phyloP scores from a whole-genome alignment of 2,888 invertebrate species.

The Caenorhabditis sp. region DNA sequence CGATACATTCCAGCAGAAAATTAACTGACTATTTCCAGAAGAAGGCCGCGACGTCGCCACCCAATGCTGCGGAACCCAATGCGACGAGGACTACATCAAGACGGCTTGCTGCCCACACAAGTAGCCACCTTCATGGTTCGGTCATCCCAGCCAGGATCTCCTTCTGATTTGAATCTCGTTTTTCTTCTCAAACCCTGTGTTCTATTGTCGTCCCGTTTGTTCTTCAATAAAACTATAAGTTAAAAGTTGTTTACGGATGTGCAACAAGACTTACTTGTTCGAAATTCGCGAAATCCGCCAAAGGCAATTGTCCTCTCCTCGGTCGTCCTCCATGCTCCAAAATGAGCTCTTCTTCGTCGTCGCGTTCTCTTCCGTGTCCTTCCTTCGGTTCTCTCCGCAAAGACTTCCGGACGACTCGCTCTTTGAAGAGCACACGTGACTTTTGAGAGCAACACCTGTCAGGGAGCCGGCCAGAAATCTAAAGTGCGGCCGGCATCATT shows the following conservation, averaged over 20 bases:
- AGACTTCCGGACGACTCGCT: slow-evolving; percentile 36
- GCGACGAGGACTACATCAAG: background rate
- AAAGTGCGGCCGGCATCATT: slow-evolving; percentile 45
- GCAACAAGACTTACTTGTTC: background rate
- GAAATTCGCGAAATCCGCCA: slow-evolving; percentile 11
- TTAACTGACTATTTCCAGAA: background rate
- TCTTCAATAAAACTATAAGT: background rate
- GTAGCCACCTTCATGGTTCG: background rate
- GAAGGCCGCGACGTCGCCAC: slow-evolving; percentile 20
- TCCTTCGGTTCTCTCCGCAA: slow-evolving; percentile 7
- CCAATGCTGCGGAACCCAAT: background rate
- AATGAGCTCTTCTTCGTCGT: background rate
- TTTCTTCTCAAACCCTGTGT: background rate
- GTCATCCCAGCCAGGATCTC: background rate
- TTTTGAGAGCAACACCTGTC: slow-evolving; percentile 56
- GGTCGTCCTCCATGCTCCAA: background rate
- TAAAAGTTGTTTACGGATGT: slow-evolving; percentile 28
- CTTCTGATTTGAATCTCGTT: background rate
- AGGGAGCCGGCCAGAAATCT: slow-evolving; percentile 53
- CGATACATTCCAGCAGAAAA: background rate
- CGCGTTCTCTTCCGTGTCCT: slow-evolving; percentile 40
- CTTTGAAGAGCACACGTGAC: slow-evolving; percentile 57
- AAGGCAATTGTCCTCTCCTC: slow-evolving; percentile 6
- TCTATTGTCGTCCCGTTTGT: background rate
- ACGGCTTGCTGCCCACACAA: slow-evolving; percentile 10